Evolutionary conservation across 2,797 vertebrate genomes (phyloP).

Genomic region (Pelobates cultripes): DNA sequence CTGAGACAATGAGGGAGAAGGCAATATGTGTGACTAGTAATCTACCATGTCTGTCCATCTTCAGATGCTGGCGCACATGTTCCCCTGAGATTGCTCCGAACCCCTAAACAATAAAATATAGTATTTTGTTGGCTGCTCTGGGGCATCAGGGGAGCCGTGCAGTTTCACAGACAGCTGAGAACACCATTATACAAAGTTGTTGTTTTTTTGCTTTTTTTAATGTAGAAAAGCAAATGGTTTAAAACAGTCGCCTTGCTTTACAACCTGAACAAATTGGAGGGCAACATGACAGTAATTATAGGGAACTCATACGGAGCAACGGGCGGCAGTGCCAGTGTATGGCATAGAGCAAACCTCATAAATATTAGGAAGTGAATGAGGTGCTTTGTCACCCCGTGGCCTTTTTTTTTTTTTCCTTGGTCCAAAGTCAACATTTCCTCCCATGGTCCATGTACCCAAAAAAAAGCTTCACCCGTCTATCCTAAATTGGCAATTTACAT

Average conservation of each 20-base stretch:
- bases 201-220: neutral
- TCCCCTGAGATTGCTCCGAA: neutral
- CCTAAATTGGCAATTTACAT: conserved; percentile 54
- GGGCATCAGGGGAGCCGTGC: neutral
- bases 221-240: conserved; percentile 12
- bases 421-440: conserved; percentile 57
- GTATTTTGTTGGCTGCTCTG: neutral
- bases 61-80: neutral
- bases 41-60: neutral
- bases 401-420: conserved; percentile 18
- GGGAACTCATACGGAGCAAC: conserved; percentile 35
- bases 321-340: conserved; percentile 27
- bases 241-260: conserved; percentile 26
- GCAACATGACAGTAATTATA: conserved; percentile 44
- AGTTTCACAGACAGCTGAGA: neutral
- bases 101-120: neutral
- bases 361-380: conserved; percentile 49
- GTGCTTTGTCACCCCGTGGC: conserved; percentile 36
- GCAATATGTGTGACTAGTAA: neutral
- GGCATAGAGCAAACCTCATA: conserved; percentile 42
- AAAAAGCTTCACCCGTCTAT: conserved; percentile 14
- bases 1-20: neutral
- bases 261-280: conserved; percentile 39
- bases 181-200: neutral
- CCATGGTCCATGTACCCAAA: conserved; percentile 31